phyloP scores from a whole-genome alignment of 2,888 invertebrate species.

The Chaetogeoica ovagalla region DNA sequence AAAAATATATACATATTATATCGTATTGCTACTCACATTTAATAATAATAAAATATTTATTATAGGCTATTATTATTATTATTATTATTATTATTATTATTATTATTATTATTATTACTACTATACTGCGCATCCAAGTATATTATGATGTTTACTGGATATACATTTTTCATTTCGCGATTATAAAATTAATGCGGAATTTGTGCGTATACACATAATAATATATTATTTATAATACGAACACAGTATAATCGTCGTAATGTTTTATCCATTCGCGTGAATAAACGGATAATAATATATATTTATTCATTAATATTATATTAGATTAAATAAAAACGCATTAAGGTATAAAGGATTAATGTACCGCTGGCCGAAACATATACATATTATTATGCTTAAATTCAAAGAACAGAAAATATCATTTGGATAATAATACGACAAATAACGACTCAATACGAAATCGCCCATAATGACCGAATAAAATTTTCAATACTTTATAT shows the following conservation, averaged over 20 bases:
- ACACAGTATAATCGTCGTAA: neutral
- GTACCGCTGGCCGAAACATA: too few species aligned
- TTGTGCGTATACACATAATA: neutral
- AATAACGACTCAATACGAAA: too few species aligned
- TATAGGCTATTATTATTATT: neutral
- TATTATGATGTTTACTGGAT: neutral
- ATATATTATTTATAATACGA: neutral
- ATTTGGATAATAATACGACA: too few species aligned
- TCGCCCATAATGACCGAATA: too few species aligned
- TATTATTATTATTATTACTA: neutral
- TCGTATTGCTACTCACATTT: neutral
- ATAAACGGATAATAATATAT: too few species aligned
- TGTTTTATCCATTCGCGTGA: neutral
- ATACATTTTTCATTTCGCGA: neutral
- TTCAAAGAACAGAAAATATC: too few species aligned
- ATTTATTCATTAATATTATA: too few species aligned
- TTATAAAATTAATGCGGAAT: neutral
- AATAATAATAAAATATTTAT: neutral
- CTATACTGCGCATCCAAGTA: neutral
- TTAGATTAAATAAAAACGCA: too few species aligned
- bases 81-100: neutral
- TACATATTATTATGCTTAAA: too few species aligned
- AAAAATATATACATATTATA: neutral
- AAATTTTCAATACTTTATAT: too few species aligned
- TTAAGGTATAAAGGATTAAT: too few species aligned